Base-by-base conservation (phyloP, 2,113 vertebrate genomes). In the Sander vitreus region DNA sequence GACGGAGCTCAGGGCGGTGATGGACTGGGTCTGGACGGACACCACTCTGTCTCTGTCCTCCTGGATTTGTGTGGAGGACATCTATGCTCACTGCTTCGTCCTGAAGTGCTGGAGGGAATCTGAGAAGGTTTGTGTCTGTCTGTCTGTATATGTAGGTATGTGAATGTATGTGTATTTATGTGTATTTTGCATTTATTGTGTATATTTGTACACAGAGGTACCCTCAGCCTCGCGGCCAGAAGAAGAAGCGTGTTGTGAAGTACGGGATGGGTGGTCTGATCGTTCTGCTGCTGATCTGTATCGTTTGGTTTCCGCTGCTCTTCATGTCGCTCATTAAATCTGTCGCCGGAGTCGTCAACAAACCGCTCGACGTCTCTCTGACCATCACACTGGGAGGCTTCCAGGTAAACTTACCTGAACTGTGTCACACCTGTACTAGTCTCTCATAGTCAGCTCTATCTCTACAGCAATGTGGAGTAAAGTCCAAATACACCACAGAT, bases 11-110 rank as follows among this genome's bases (percentile, higher is more conserved):
- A 43, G 89, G 13, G 87, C 87, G 0, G 89, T 91, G 60, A 89
- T 91, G 89, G 87, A 91, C 80, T 91, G 89, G 87, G 89, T 91
- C 0, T 91, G 89, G 87, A 91, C 89, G 0, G 89, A 91, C 80
- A 91, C 87, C 16, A 91, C 87, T 0, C 23, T 91, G 74, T 91
- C 89, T 55, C 80, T 91, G 70, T 91, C 87, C n/a, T 91, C 89
- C 0, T 91, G 87, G 89, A 87, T 91, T 62, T 89, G 85, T 62
- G 87, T 89, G 43, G 87, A 91, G 65, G 90, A 91, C 2, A 76
- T 91, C 0, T 91, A 91, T 6, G 87, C 87, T 14, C 87, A 91
- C 85, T 86, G 77, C 75, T 91, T 91, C 0, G 83, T 88, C 68
- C 12, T 91, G 0, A 89, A 89, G 81, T 91, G 90, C 51, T 89